Conservation (phyloP, 2,888 invertebrate species). For the Drosophila vallismaia region DNA sequence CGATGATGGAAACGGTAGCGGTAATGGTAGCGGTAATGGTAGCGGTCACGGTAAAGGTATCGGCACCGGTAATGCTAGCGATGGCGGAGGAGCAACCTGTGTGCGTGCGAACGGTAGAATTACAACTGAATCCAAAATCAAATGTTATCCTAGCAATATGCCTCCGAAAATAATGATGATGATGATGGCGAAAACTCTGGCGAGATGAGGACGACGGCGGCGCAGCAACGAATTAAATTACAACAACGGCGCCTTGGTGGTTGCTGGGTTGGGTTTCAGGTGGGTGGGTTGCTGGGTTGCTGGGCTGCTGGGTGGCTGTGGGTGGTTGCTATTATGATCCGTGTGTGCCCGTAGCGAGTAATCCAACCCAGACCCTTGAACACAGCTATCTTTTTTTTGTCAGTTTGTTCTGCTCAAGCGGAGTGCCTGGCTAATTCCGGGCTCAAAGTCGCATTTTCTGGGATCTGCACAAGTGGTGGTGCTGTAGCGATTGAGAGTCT, state of each 20-base stretch:
- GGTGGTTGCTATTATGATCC: constrained; percentile 64
- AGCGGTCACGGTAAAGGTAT: not conserved
- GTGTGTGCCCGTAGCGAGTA: constrained; percentile 61
- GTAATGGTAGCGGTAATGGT: too few relatives aligned
- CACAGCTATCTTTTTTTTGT: constrained; percentile 39
- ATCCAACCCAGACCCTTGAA: constrained; percentile 65
- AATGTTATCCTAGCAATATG: constrained; percentile 84
- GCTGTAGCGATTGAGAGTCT: not conserved
- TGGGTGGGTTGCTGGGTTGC: constrained; percentile 9
- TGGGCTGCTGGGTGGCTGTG: constrained; percentile 23
- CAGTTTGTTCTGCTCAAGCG: constrained; percentile 44
- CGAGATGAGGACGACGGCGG: constrained; percentile 58
- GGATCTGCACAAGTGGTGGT: constrained; percentile 72
- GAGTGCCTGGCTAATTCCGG: constrained; percentile 75
- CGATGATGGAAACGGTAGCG: not conserved
- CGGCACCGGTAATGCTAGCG: not conserved
- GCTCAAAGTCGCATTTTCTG: constrained; percentile 79
- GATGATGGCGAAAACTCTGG: constrained; percentile 45
- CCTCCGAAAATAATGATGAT: constrained; percentile 80
- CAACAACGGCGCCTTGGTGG: constrained; percentile 49
- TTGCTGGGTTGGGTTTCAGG: constrained; percentile 28
- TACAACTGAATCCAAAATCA: constrained; percentile 84
- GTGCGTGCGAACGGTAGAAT: constrained; percentile 84
- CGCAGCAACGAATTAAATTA: constrained; percentile 73
- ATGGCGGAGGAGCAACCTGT: constrained; percentile 73